These are phyloP conservation scores for Platysteira castanea DNA, from an alignment of 2,113 vertebrate genomes.

Conservation along the genomic window DNA sequence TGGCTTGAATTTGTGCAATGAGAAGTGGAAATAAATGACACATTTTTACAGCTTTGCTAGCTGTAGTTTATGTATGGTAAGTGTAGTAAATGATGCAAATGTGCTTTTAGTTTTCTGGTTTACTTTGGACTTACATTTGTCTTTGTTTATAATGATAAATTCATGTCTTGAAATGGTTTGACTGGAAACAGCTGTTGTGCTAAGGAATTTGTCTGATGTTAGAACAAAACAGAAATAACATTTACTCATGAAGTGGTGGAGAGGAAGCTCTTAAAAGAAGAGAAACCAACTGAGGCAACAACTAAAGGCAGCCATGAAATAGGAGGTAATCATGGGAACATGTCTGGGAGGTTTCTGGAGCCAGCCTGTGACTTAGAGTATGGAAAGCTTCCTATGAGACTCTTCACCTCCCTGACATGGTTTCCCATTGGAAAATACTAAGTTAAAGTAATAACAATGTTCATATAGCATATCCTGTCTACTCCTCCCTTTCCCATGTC, in stretches of 20 bases:
- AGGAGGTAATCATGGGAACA: neutral
- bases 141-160: constrained; percentile 14
- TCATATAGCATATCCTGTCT: constrained; percentile 52
- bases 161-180: neutral
- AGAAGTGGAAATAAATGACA: neutral
- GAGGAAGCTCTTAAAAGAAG: neutral
- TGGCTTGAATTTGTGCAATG: neutral
- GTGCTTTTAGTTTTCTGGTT: neutral
- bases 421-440: constrained; percentile 41
- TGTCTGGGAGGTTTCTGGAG: neutral
- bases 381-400: constrained; percentile 14
- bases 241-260: neutral
- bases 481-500: constrained; percentile 63
- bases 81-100: neutral
- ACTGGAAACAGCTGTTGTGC: neutral
- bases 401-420: neutral
- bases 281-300: neutral
- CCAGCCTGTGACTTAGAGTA: neutral
- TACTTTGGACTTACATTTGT: neutral
- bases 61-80: neutral
- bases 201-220: neutral
- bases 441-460: constrained; percentile 37
- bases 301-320: neutral
- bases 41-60: neutral
- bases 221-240: neutral